A percentile compares a stretch with the other conserved stretches of the same genome.
phyloP scores from a whole-genome alignment of 2,888 invertebrate genomes.

The Magallana nippona region DNA sequence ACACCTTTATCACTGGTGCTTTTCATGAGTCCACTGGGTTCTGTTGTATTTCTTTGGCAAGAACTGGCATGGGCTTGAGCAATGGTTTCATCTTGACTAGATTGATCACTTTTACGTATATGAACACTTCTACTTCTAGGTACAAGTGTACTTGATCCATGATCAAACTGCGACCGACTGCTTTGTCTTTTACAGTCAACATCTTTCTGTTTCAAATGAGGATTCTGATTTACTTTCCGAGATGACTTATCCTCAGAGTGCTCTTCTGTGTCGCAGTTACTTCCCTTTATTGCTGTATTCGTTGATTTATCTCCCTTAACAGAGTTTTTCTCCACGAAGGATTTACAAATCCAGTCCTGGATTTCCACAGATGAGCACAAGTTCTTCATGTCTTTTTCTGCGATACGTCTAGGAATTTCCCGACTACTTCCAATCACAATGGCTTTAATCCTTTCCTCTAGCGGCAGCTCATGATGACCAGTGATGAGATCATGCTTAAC shows the following conservation, averaged over 20 bases:
- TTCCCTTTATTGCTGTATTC: neutral
- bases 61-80: constrained; percentile 8
- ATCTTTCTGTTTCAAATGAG: neutral
- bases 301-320: neutral
- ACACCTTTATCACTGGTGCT: neutral
- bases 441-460: constrained; percentile 50
- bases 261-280: neutral
- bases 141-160: neutral
- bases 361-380: constrained; percentile 2
- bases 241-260: neutral
- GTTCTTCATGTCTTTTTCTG: neutral
- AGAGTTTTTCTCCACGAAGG: neutral
- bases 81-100: constrained; percentile 4
- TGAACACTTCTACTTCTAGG: neutral
- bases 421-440: constrained; percentile 44
- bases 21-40: neutral
- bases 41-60: neutral
- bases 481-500: neutral
- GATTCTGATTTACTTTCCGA: neutral
- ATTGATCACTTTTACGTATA: neutral
- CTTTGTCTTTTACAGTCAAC: neutral
- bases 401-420: neutral
- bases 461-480: neutral
- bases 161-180: neutral
- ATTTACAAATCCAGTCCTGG: constrained; percentile 13